Evolutionary conservation across 2,888 invertebrate species (phyloP).

Genomic region (Caenorhabditis imperialis): DNA sequence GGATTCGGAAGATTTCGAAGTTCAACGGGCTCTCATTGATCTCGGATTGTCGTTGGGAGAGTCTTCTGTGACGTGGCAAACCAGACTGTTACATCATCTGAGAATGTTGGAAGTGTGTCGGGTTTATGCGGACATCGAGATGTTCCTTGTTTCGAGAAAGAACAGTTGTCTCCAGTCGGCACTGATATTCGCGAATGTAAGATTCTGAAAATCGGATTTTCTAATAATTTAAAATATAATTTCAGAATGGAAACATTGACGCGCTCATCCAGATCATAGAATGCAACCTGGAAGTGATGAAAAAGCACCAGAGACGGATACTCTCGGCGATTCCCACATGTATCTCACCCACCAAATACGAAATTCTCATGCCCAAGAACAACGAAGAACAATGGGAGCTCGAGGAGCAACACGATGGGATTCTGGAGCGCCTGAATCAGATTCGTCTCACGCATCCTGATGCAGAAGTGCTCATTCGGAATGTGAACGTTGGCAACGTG

Average conservation of each 20-base stretch:
- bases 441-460: conserved; percentile 30
- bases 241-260: conserved; percentile 51
- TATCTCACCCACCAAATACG: conserved; percentile 38
- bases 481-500: conserved; percentile 20
- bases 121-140: conserved; percentile 44
- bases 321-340: conserved; percentile 51
- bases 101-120: conserved; percentile 53
- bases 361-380: conserved; percentile 39
- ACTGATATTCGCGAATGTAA: conserved; percentile 59
- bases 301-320: conserved; percentile 34
- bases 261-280: conserved; percentile 39
- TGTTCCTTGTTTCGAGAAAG: conserved; percentile 55
- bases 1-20: conserved; percentile 41
- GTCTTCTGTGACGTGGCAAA: conserved; percentile 26
- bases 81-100: conserved; percentile 51
- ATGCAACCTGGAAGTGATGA: conserved; percentile 34
- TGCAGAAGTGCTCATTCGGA: conserved; percentile 13
- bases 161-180: conserved; percentile 56
- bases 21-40: conserved; percentile 51
- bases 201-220: too few species aligned
- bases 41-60: conserved; percentile 45
- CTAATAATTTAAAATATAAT: neutral
- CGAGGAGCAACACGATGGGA: conserved; percentile 18
- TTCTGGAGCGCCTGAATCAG: conserved; percentile 1
- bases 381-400: conserved; percentile 36